These are phyloP conservation scores for Onchidella celtica DNA, from an alignment of 2,888 invertebrate genomes.

Conservation along the genomic window DNA sequence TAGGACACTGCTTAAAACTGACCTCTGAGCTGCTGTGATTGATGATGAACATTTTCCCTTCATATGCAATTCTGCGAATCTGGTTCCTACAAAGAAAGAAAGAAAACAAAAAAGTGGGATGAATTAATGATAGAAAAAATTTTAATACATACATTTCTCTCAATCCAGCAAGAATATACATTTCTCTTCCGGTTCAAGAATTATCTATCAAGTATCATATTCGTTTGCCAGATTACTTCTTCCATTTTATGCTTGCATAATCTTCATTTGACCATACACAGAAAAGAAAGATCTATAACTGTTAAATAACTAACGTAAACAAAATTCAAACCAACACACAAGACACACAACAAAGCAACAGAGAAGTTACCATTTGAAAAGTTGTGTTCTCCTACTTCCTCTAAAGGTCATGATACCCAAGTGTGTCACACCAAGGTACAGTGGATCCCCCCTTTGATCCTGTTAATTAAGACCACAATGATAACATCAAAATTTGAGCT, in stretches of 20 bases:
- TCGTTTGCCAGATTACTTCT: too few species aligned
- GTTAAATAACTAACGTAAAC: not conserved
- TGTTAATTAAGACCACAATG: conserved; percentile 81
- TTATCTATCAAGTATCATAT: too few species aligned
- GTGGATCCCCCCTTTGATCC: conserved; percentile 95
- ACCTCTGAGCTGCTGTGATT: conserved; percentile 96
- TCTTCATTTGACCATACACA: too few species aligned
- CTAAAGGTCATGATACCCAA: conserved; percentile 97
- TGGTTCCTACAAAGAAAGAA: conserved; percentile 82
- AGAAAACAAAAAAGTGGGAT: not conserved
- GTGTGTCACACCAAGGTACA: conserved; percentile 97
- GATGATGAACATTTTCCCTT: conserved; percentile 98
- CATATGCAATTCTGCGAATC: conserved; percentile 97
- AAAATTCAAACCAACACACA: conserved; percentile 1
- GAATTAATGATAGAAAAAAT: too few species aligned
- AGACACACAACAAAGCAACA: not conserved
- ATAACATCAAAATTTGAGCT: too few species aligned
- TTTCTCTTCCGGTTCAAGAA: too few species aligned
- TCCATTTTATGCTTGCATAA: too few species aligned
- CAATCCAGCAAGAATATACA: too few species aligned
- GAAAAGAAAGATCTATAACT: too few species aligned
- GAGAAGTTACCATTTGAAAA: conserved; percentile 92
- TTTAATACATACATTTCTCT: too few species aligned
- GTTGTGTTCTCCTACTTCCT: conserved; percentile 94
- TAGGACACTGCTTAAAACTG: too few species aligned